These are phyloP conservation scores for Embidobia sp. DNA, from an alignment of 2,888 invertebrate genomes.

Conservation along the genomic window DNA sequence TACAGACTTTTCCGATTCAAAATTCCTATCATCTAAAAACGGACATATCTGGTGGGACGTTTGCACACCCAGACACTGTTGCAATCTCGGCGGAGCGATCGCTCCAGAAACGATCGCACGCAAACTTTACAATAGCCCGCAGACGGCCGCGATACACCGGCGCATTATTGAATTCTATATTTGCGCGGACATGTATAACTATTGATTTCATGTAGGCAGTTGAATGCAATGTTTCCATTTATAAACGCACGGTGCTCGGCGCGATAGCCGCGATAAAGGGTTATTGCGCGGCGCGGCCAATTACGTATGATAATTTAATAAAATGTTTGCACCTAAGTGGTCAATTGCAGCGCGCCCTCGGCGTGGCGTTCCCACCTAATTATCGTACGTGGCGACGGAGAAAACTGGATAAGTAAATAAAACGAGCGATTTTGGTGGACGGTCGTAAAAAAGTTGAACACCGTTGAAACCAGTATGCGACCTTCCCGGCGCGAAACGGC, in stretches of 20 bases:
- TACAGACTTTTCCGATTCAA: too few species aligned
- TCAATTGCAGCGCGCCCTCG: slow-evolving; percentile 5
- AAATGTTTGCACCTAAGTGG: slow-evolving; percentile 52
- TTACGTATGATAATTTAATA: slow-evolving; percentile 59
- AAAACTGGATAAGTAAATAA: slow-evolving; percentile 4
- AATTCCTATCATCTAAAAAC: too few species aligned
- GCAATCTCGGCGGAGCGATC: background rate
- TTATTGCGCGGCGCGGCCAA: slow-evolving; percentile 48
- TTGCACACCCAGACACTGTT: too few species aligned
- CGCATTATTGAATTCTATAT: slow-evolving; percentile 53
- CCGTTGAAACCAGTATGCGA: slow-evolving; percentile 41
- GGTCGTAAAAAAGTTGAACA: slow-evolving; percentile 52
- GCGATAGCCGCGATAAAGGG: slow-evolving; percentile 54
- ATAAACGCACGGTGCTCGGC: slow-evolving; percentile 33
- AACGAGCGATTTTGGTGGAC: slow-evolving; percentile 24
- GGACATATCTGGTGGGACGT: too few species aligned
- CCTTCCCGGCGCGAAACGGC: slow-evolving; percentile 7
- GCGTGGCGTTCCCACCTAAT: slow-evolving; percentile 57
- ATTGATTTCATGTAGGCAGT: slow-evolving; percentile 58
- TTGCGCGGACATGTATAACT: slow-evolving; percentile 36
- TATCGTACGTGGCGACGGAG: slow-evolving; percentile 27
- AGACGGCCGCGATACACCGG: background rate
- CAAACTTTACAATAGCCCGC: background rate
- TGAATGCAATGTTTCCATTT: slow-evolving; percentile 45
- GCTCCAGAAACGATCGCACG: background rate